Base-by-base conservation (phyloP, 2,888 invertebrate genomes). In the Zele albiditarsus region DNA sequence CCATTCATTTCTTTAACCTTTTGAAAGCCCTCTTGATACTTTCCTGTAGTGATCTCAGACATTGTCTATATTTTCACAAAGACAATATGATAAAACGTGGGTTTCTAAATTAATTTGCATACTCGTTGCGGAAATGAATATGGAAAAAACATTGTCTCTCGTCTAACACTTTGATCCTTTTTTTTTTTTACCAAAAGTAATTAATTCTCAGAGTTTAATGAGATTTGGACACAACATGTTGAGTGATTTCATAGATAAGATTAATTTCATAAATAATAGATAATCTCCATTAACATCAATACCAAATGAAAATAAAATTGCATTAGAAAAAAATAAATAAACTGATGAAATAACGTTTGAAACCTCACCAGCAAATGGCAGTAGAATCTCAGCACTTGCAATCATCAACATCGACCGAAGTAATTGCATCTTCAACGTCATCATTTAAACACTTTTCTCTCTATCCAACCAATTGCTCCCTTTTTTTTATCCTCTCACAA, bases 281-380 rank as follows among this genome's bases (percentile, higher is more conserved):
- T 46, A 4, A 46, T 3, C 46, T n/a, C 0, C 6, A 58, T 23
- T 8, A 28, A 60, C 14, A 60, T 20, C 12, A 23, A 27, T 60
- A 60, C 16, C 1, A 27, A 25, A 23, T n/a, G 14, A 10, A 60
- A 60, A 25, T 60, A 28, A 53, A 3, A 53, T 53, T 20, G 53
- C 23, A 1, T 20, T 8, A 5, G 6, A 16, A 14, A 0, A 6
- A 53, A 14, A 60, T 6, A 60, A 60, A 27, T 8, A 62, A 62
- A 62, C 3, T n/a, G 3, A 12, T 5, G 12, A 53, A 53, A 14
- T 28, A 25, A 46, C 42, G 27, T 23, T 8, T 23, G 4, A 42
- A 63, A 53, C 80, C 87, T 84, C 82, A 87, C 87, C 85, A 67
- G 80, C 80, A 65, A 83, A 77, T 62, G 83, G 80, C 72, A 85